Evolutionary conservation across 2,797 vertebrate species (phyloP).

Genomic region (Pseudotriccus pelzelni): DNA sequence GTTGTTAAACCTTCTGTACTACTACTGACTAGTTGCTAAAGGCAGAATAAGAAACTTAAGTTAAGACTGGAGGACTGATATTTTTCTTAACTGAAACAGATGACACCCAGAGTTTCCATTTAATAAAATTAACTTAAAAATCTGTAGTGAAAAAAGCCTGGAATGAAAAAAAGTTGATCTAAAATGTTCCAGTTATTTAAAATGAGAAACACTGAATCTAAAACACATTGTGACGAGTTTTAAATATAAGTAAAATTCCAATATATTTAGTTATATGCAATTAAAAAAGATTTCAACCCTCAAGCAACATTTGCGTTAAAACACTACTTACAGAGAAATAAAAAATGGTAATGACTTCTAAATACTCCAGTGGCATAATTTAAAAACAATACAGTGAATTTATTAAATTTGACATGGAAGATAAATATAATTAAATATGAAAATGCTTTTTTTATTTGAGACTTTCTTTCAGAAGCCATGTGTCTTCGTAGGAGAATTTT

Average conservation of each 20-base stretch:
- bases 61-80: neutral
- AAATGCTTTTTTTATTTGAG: neutral
- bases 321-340: neutral
- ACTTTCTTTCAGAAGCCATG: neutral
- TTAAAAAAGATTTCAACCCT: neutral
- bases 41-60: neutral
- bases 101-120: neutral
- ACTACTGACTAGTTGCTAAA: neutral
- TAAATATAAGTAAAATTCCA: neutral
- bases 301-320: neutral
- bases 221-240: neutral
- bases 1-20: neutral
- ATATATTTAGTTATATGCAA: conserved; percentile 3
- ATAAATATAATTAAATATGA: neutral
- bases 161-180: neutral
- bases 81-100: neutral
- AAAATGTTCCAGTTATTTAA: neutral
- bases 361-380: neutral
- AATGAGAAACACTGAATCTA: neutral
- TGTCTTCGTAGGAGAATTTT: neutral
- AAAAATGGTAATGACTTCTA: neutral
- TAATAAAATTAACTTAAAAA: neutral
- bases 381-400: neutral
- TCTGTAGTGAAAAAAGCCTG: neutral
- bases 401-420: conserved; percentile 9